Evolutionary conservation across 53 echinoderm and acorn worm genomes (phyloP).

Genomic region (Antedon mediterranea): DNA sequence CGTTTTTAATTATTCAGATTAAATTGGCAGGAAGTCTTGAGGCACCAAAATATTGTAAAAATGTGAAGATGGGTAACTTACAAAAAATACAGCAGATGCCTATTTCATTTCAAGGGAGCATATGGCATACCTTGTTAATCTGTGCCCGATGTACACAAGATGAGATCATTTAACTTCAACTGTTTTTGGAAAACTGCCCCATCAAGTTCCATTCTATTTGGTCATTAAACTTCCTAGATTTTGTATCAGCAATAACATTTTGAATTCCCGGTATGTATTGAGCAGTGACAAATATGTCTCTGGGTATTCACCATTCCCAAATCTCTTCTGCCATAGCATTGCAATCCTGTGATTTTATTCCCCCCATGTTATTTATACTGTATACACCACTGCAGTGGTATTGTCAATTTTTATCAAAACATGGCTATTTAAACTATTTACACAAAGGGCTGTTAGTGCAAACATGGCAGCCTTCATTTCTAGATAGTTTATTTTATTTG

Average conservation of each 20-base stretch:
- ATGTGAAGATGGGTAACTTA: too few relatives aligned
- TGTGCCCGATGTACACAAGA: too few relatives aligned
- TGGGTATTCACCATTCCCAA: background rate
- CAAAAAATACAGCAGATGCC: too few relatives aligned
- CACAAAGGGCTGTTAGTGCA: conserved; percentile 18
- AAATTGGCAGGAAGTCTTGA: too few relatives aligned
- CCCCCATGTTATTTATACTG: conserved; percentile 29
- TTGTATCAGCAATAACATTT: conserved; percentile 20
- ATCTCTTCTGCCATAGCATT: background rate
- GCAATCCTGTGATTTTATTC: background rate
- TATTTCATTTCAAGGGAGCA: too few relatives aligned
- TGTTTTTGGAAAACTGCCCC: conserved; percentile 1
- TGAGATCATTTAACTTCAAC: too few relatives aligned
- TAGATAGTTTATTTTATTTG: conserved; percentile 29
- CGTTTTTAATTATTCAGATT: too few relatives aligned
- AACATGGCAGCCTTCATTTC: conserved; percentile 15
- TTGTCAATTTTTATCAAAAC: conserved; percentile 32
- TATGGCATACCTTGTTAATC: too few relatives aligned
- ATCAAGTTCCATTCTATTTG: conserved; percentile 35
- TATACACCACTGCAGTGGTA: too few relatives aligned
- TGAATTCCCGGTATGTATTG: conserved; percentile 18
- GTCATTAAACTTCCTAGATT: conserved; percentile 29
- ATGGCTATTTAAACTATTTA: background rate
- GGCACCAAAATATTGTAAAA: too few relatives aligned
- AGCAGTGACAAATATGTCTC: conserved; percentile 25